These are phyloP conservation scores for Apus apus DNA, from an alignment of 2,113 vertebrate species.

Conservation along the genomic window DNA sequence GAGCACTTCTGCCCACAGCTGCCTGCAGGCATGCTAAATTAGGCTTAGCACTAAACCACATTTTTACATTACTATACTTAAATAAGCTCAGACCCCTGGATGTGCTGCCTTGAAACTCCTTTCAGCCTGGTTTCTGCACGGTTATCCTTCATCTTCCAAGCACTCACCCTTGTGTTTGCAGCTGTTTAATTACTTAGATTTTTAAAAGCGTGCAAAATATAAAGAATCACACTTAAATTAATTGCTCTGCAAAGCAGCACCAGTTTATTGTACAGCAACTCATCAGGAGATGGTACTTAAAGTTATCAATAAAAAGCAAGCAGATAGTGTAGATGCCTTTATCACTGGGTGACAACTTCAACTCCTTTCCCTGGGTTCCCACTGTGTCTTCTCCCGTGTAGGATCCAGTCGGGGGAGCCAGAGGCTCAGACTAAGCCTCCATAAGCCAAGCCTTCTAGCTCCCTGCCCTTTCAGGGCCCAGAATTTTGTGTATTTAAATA, in stretches of 20 bases:
- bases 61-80: neutral
- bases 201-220: neutral
- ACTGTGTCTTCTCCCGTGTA: accelerated
- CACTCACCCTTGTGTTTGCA: accelerated
- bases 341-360: neutral
- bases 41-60: slow-evolving; percentile 22
- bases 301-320: neutral
- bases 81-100: neutral
- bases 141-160: neutral
- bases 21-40: slow-evolving; percentile 29
- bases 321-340: neutral
- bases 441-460: neutral
- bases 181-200: neutral
- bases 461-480: neutral
- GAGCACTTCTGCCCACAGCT: neutral
- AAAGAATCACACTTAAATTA: neutral
- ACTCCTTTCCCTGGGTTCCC: neutral
- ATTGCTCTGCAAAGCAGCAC: neutral
- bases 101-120: neutral
- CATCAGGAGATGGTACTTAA: neutral
- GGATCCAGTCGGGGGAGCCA: slow-evolving; percentile 2
- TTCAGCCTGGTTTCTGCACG: neutral
- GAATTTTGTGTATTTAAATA: neutral
- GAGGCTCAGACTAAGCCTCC: neutral
- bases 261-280: neutral